Base-by-base conservation (phyloP, 2,113 vertebrate genomes). In the Alethe diademata region DNA sequence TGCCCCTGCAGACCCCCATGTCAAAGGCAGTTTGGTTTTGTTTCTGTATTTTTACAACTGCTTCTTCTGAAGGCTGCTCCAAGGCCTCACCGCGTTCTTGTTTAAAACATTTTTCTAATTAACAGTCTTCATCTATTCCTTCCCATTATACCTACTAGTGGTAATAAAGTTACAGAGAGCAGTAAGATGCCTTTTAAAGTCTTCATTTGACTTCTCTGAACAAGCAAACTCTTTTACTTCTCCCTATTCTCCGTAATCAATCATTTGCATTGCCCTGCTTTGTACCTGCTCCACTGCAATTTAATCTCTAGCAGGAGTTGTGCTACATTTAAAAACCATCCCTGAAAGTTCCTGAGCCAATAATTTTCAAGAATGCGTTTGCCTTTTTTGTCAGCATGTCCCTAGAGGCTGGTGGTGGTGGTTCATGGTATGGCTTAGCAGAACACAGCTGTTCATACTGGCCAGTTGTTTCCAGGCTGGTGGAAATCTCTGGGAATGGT, bases 31-130 rank as follows among this genome's bases (percentile, higher is more conserved):
- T 62, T 81, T 78, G 29, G 33, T 20, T 88, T 74, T 78, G 12
- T 40, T 70, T 78, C 47, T 0, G 0, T 53, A n/a, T 70, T 81
- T 87, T 85, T 35, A 87, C 25, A 75, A 79, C 18, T 0, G 1
- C 6, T 90, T 9, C 50, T 92, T 67, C 57, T 62, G 35, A 83
- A 72, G 5, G 11, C 40, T 40, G 64, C n/a, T 86, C 42, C 43
- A 80, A 73, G 36, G 22, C 36, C 31, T 80, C 62, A 53, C 9
- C n/a, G 8, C 0, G 4, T 58, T 62, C 25, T 54, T 9, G 5
- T 62, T 80, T 53, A 56, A 95, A 93, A 65, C 19, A 24, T 36
- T 73, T 61, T 91, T 78, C 51, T 70, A 78, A 91, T 66, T 80
- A 86, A 65, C 17, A 64, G 35, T 28, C 45, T 75, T 82, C 36